Evolutionary conservation across 1,140 invertebrate genomes (phyloP).

Genomic region (Bombus haemorrhoidalis): DNA sequence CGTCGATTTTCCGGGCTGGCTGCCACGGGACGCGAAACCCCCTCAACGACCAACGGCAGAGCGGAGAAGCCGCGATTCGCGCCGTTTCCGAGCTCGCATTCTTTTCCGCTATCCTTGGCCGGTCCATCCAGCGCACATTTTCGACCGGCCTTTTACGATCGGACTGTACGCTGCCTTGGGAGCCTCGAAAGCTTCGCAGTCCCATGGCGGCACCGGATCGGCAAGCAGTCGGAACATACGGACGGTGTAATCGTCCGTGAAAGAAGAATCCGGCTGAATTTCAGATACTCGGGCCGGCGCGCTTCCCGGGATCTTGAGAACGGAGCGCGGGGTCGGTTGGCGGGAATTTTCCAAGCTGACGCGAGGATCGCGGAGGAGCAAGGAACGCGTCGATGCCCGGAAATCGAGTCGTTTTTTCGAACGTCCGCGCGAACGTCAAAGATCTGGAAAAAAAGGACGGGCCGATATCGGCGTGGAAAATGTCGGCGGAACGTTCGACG

Average conservation of each 20-base stretch:
- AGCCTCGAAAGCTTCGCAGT: slow-evolving; percentile 27
- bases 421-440: slow-evolving; percentile 27
- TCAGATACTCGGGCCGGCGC: too few relatives aligned
- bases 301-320: too few relatives aligned
- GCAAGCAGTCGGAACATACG: neutral
- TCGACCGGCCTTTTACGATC: neutral
- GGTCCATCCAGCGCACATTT: neutral
- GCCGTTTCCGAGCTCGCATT: slow-evolving; percentile 10
- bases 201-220: neutral
- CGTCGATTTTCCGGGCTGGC: slow-evolving; percentile 71
- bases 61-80: neutral
- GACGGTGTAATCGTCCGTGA: slow-evolving; percentile 33
- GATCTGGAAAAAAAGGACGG: neutral
- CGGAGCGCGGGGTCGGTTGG: too few relatives aligned
- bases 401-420: slow-evolving; percentile 9
- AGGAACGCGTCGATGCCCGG: too few relatives aligned
- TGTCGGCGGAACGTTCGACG: slow-evolving; percentile 52
- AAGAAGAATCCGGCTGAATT: neutral
- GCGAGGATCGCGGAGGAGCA: too few relatives aligned
- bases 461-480: slow-evolving; percentile 61
- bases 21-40: slow-evolving; percentile 41
- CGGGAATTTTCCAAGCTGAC: rapidly evolving
- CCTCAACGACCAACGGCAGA: neutral
- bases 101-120: slow-evolving; percentile 57
- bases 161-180: slow-evolving; percentile 9